These are phyloP conservation scores for Sebastes vulpes DNA, from an alignment of 2,797 vertebrate genomes.

Conservation along the genomic window DNA sequence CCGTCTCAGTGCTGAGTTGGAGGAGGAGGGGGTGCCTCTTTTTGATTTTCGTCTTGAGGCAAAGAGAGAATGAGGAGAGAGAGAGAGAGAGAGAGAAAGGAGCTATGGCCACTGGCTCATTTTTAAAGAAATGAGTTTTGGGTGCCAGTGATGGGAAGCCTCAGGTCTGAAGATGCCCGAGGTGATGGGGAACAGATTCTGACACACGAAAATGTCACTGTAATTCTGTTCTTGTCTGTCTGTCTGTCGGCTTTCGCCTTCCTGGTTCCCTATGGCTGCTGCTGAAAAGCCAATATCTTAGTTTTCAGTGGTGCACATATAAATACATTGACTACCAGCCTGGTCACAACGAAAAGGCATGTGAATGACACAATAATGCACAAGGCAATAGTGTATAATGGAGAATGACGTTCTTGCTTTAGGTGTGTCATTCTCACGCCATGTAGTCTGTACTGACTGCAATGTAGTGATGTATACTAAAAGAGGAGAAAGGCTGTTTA, in stretches of 20 bases:
- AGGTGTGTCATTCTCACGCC: too few relatives aligned
- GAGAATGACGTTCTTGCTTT: too few relatives aligned
- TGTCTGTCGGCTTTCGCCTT: neutral
- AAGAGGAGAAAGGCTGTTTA: too few relatives aligned
- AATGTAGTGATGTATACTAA: too few relatives aligned
- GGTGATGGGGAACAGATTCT: slow-evolving; percentile 21
- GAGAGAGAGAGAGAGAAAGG: neutral
- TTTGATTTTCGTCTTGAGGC: slow-evolving; percentile 13
- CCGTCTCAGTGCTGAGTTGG: neutral
- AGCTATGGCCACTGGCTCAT: neutral
- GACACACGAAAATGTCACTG: neutral
- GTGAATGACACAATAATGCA: too few relatives aligned
- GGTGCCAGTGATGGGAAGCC: neutral
- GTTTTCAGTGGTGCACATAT: too few relatives aligned
- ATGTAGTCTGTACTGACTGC: too few relatives aligned
- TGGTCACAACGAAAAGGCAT: too few relatives aligned
- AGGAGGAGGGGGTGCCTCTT: neutral
- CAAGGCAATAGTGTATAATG: too few relatives aligned
- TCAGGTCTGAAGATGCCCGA: neutral
- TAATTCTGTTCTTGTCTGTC: neutral
- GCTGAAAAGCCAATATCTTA: too few relatives aligned
- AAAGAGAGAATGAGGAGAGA: slow-evolving; percentile 1
- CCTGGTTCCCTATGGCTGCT: neutral
- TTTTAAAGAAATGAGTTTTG: neutral
- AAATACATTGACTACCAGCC: too few relatives aligned